Evolutionary conservation across 2,888 invertebrate genomes (phyloP).

Genomic region (Willowsia nigromaculata): DNA sequence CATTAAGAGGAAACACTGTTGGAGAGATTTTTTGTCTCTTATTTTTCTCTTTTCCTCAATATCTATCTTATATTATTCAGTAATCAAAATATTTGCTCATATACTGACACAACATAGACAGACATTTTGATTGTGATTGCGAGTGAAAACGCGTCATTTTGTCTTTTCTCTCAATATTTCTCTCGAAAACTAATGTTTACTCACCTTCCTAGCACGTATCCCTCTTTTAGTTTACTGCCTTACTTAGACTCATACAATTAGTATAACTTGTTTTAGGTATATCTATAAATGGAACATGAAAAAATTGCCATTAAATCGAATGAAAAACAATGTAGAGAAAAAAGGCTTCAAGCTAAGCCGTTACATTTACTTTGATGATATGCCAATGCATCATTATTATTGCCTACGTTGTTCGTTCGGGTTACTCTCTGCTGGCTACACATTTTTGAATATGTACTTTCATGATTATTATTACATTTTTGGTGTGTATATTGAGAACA

Average conservation of each 20-base stretch:
- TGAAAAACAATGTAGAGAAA: background rate
- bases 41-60: background rate
- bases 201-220: background rate
- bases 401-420: background rate
- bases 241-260: background rate
- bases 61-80: background rate
- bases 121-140: slow-evolving; percentile 2
- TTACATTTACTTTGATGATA: background rate
- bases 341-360: background rate
- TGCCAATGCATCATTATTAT: background rate
- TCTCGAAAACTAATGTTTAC: background rate
- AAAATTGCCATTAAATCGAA: background rate
- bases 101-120: background rate
- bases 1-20: slow-evolving; percentile 44
- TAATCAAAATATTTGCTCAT: slow-evolving; percentile 46
- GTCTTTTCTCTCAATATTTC: background rate
- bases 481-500: background rate
- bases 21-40: slow-evolving; percentile 13
- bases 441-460: background rate
- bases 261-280: background rate
- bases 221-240: too few species aligned
- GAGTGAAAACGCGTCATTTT: background rate
- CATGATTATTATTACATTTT: background rate
- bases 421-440: background rate
- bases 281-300: background rate